Conservation (phyloP, 2,113 vertebrate genomes). For the Todiramphus chloris region DNA sequence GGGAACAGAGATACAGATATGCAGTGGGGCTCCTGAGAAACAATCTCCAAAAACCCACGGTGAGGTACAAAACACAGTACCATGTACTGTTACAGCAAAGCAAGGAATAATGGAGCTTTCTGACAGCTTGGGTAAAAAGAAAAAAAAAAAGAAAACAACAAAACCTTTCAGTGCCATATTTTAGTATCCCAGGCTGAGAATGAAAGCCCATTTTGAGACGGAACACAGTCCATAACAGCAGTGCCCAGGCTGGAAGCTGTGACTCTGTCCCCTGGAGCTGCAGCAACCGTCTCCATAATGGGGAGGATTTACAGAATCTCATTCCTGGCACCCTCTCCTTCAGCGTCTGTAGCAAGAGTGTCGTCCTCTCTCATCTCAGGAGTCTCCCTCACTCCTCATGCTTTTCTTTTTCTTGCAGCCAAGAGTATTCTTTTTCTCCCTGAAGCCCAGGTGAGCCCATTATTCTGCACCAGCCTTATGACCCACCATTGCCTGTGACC, state of each 20-base stretch:
- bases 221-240: neutral
- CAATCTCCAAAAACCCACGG: accelerated
- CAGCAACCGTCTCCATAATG: accelerated
- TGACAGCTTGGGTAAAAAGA: neutral
- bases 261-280: neutral
- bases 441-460: neutral
- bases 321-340: neutral
- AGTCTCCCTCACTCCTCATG: neutral
- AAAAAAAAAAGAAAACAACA: too few species aligned
- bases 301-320: neutral
- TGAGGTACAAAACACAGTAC: neutral
- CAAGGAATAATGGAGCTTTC: neutral
- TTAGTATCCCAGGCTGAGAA: neutral
- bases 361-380: neutral
- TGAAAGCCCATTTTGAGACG: neutral
- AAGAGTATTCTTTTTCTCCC: neutral
- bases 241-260: accelerated
- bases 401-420: neutral
- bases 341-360: neutral
- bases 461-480: neutral
- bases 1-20: neutral
- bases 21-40: neutral
- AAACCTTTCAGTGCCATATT: neutral
- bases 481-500: accelerated
- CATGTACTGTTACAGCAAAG: neutral